phyloP scores from a whole-genome alignment of 2,888 invertebrate genomes.

The Heteromurus nitidus region DNA sequence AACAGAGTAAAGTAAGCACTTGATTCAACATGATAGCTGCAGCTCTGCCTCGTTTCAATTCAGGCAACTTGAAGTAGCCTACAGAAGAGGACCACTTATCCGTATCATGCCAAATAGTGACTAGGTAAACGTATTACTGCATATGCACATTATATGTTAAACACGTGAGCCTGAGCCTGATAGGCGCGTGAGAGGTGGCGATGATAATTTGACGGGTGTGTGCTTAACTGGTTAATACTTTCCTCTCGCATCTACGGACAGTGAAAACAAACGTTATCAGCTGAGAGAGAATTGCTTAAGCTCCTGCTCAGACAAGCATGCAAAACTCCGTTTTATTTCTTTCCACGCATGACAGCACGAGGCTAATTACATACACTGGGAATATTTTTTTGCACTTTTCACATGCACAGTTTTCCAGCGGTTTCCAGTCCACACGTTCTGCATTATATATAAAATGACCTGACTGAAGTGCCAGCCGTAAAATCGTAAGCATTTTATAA shows the following conservation, averaged over 20 bases:
- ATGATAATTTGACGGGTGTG: slow-evolving; percentile 1
- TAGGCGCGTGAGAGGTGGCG: background rate
- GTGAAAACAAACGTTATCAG: too few species aligned
- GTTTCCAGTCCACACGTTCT: background rate
- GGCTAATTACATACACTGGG: slow-evolving; percentile 28
- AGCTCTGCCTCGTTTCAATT: too few species aligned
- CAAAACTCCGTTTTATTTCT: slow-evolving; percentile 32
- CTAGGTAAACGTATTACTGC: too few species aligned
- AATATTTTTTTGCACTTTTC: slow-evolving; percentile 19
- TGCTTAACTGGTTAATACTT: slow-evolving; percentile 25
- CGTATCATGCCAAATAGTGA: too few species aligned
- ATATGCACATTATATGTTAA: too few species aligned
- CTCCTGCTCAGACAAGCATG: slow-evolving; percentile 26
- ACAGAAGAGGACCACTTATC: too few species aligned
- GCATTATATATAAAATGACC: too few species aligned
- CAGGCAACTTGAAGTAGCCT: too few species aligned
- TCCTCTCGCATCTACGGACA: background rate
- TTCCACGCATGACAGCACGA: slow-evolving; percentile 26
- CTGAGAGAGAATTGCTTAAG: background rate
- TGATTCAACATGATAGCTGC: background rate
- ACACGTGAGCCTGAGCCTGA: background rate
- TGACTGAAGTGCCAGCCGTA: too few species aligned
- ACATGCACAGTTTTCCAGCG: background rate
- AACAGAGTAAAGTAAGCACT: slow-evolving; percentile 31
- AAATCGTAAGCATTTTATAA: background rate